A percentile compares a stretch with the other conserved stretches of the same genome.
Conservation (phyloP, 2,113 vertebrate species). For the Anas platyrhynchos region DNA sequence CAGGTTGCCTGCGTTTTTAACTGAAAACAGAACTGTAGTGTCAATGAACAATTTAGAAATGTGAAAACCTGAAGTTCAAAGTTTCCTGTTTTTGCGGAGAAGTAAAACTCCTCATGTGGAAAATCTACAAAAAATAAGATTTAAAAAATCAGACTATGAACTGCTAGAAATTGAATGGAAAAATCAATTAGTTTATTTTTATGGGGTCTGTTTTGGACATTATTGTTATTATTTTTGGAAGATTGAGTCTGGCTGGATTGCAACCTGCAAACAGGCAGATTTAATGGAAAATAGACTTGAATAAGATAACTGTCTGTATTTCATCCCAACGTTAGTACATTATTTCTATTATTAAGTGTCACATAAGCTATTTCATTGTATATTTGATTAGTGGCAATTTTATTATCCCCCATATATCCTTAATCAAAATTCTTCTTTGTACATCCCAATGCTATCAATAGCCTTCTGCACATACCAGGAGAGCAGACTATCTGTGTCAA, state of each 20-base stretch:
- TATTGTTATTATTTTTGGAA: neutral
- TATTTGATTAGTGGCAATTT: neutral
- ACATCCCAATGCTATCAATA: neutral
- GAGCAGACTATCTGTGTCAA: neutral
- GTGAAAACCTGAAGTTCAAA: neutral
- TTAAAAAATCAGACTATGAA: neutral
- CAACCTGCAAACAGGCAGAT: neutral
- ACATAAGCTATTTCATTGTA: neutral
- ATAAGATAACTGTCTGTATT: neutral
- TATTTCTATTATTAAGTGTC: neutral
- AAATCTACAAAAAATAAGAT: neutral
- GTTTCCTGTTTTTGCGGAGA: neutral
- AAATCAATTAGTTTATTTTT: neutral
- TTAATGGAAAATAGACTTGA: neutral
- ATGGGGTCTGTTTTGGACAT: neutral
- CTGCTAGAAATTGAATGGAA: neutral
- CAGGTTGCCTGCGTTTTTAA: neutral
- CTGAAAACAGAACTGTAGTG: neutral
- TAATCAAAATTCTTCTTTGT: neutral
- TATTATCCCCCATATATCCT: neutral
- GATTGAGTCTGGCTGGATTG: neutral
- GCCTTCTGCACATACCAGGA: neutral
- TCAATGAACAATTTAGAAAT: neutral
- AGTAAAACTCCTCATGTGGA: neutral
- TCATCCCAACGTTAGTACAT: neutral